Conservation (phyloP, 2,113 vertebrate species). For the Tamias sibiricus region DNA sequence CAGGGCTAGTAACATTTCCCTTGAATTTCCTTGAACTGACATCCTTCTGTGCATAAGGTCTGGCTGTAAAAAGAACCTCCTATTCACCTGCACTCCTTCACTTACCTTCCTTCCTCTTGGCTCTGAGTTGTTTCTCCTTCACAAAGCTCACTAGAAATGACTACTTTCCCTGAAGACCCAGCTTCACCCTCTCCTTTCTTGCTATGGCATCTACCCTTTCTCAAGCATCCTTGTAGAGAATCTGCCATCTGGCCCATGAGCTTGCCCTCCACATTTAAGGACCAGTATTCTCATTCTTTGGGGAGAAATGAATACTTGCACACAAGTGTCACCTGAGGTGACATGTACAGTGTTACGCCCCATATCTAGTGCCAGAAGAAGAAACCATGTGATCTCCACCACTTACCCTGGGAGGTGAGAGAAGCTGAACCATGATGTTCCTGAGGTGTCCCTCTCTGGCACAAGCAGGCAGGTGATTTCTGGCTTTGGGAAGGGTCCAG, state of each 20-base stretch:
- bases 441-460: neutral
- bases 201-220: neutral
- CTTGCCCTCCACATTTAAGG: neutral
- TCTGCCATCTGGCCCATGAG: neutral
- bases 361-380: neutral
- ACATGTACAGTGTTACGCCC: neutral
- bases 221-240: neutral
- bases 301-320: neutral
- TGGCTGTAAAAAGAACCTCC: neutral
- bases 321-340: neutral
- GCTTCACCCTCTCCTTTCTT: neutral
- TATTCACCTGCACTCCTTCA: neutral
- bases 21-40: neutral
- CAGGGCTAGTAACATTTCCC: neutral
- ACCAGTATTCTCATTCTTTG: neutral
- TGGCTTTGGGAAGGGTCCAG: conserved; percentile 30
- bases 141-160: neutral
- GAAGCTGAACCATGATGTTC: neutral
- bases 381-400: neutral
- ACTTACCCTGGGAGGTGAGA: neutral
- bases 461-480: conserved; percentile 30
- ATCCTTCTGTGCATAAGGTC: neutral
- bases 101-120: neutral
- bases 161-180: neutral
- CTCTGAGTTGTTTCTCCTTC: neutral